Evolutionary conservation across 2,797 vertebrate genomes (phyloP), one percentile per base, ranked within the genome.

Genomic region (Acrossocheilus fasciatus): DNA sequence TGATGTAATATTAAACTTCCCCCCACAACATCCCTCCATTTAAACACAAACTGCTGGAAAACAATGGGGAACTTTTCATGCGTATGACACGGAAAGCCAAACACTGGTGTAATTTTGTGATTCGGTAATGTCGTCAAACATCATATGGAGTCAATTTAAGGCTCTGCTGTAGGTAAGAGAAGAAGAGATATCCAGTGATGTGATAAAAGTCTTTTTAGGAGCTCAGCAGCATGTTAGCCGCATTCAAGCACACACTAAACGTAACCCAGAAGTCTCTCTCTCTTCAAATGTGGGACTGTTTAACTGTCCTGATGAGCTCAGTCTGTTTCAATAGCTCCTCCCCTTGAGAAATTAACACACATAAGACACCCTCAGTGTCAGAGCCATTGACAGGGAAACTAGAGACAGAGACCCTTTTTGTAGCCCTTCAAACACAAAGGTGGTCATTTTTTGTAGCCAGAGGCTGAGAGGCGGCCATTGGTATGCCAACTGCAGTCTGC

Each of bases 101-200:
- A 88, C 23, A 43, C 9, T 64, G 12, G 84, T 90, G 90, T 91
- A 74, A 90, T 88, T 91, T 90, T 89, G 89, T 52, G 78, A 93
- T 90, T 92, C 75, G 70, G 79, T 90, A 93, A 92, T 87, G 87
- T 91, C 87, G 69, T 73, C 69, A 64, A 91, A 75, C 57, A 85
- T 88, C 94, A 94, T 93, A 90, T 93, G 94, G 91, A 88, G 92
- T 94, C 92, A 81, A 93, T 94, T 92, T 93, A 72, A 74, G 20
- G 83, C 94, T 88, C 89, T 72, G 93, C 93, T 95, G 94, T 94
- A 94, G 93, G 94, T 93, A 92, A 78, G 73, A 80, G 70, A 70
- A 62, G 6, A 59, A 69, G 64, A 34, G n/a, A 64, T 14, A n/a
- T 11, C 62, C 82, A 73, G 80, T 62, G 70, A 88, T 82, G 86